Evolutionary conservation across 2,888 invertebrate genomes (phyloP).

Genomic region (Leptopilina drosophilae): DNA sequence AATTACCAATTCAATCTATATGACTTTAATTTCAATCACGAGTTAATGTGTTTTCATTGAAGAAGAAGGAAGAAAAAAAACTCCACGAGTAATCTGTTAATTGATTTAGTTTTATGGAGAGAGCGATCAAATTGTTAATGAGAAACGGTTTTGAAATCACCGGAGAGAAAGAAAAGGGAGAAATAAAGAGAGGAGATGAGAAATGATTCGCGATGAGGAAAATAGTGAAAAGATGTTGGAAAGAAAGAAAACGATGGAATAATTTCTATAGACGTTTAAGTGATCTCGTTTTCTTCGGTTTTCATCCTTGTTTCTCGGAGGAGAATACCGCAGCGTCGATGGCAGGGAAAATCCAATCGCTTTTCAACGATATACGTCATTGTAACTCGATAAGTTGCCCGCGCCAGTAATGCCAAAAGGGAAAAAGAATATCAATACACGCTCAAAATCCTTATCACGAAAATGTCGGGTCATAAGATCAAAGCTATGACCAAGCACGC

Average conservation of each 20-base stretch:
- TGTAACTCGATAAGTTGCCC: constrained; percentile 67
- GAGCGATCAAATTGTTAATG: constrained; percentile 32
- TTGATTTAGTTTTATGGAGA: constrained; percentile 19
- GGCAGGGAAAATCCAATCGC: constrained; percentile 68
- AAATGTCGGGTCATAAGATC: constrained; percentile 25
- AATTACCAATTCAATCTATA: not conserved
- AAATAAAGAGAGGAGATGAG: not conserved
- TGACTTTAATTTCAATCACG: not conserved
- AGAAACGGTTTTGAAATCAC: constrained; percentile 15
- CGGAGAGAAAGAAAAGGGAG: not conserved
- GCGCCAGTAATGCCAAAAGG: constrained; percentile 53
- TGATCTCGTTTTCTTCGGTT: constrained; percentile 48
- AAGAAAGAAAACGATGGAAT: constrained; percentile 11
- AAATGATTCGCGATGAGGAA: not conserved
- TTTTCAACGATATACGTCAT: constrained; percentile 65
- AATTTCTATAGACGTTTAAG: constrained; percentile 46
- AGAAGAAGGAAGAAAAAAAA: not conserved
- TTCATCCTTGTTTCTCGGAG: constrained; percentile 36
- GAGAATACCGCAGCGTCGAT: constrained; percentile 51
- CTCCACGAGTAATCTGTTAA: constrained; percentile 31
- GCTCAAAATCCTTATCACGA: constrained; percentile 24
- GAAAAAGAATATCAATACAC: constrained; percentile 17
- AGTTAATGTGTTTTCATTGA: constrained; percentile 22
- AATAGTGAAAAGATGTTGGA: not conserved
- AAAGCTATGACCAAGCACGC: constrained; percentile 17